A percentile compares a stretch with the other conserved stretches of the same genome.
These are phyloP conservation scores for Heterohyrax brucei DNA, from an alignment of 2,797 vertebrate genomes.

Conservation along the genomic window DNA sequence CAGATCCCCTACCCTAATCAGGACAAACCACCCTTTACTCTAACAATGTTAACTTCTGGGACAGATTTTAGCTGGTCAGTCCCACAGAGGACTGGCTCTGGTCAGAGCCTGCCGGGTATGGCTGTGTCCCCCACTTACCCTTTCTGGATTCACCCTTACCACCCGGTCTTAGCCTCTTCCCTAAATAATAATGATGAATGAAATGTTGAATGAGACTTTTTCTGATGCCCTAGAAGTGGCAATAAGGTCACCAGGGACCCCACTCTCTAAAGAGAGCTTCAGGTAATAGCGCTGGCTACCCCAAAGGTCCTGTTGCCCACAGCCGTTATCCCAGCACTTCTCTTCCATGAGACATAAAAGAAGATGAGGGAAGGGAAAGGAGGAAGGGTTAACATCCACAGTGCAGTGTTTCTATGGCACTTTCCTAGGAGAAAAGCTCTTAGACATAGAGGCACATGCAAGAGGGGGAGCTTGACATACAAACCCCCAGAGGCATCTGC, in stretches of 20 bases:
- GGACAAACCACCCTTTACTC: not conserved
- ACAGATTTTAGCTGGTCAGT: not conserved
- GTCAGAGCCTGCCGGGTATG: too few species aligned
- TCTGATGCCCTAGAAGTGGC: not conserved
- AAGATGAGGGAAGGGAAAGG: not conserved
- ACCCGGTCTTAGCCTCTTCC: not conserved
- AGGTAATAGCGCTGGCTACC: not conserved
- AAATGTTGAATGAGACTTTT: not conserved
- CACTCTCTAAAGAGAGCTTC: not conserved
- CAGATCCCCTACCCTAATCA: not conserved
- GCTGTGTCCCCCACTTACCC: not conserved
- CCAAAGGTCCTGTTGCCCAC: not conserved
- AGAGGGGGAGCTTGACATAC: not conserved
- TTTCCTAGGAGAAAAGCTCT: not conserved
- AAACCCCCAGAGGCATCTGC: not conserved
- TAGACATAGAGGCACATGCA: not conserved
- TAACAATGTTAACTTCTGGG: not conserved
- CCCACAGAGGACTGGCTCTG: not conserved
- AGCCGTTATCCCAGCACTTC: not conserved
- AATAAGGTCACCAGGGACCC: not conserved
- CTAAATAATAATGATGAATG: not conserved
- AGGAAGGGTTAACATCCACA: accelerated
- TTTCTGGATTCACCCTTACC: not conserved
- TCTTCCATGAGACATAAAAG: not conserved
- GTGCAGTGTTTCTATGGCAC: accelerated